phyloP scores from a whole-genome alignment of 2,113 vertebrate genomes.

The Chascanopsetta lugubris region DNA sequence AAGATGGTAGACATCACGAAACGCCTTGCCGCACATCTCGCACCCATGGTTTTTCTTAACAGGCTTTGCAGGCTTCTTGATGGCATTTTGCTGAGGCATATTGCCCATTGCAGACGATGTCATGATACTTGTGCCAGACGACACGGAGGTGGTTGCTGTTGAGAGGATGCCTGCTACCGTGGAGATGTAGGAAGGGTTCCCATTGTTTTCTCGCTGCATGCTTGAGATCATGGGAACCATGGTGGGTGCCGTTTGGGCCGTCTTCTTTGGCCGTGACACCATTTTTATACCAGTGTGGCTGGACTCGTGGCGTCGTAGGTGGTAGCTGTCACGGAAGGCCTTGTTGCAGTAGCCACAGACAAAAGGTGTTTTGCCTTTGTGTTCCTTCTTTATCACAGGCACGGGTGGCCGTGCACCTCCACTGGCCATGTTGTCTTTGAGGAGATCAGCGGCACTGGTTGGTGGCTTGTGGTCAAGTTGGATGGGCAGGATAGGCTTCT shows the following conservation, averaged over 20 bases:
- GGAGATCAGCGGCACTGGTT: conserved; percentile 88
- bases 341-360: conserved; percentile 99
- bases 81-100: conserved; percentile 81
- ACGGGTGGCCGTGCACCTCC: conserved; percentile 77
- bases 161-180: conserved; percentile 95
- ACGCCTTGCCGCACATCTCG: conserved; percentile 99
- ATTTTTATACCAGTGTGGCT: conserved; percentile 99
- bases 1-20: conserved; percentile 98
- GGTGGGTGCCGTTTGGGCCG: conserved; percentile 88
- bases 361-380: conserved; percentile 96
- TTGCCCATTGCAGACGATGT: conserved; percentile 72
- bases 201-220: conserved; percentile 91
- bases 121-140: conserved; percentile 82
- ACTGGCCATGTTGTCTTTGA: conserved; percentile 88
- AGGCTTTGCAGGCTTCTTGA: conserved; percentile 95
- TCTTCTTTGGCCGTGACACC: conserved; percentile 98
- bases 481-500: conserved; percentile 97
- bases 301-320: conserved; percentile 97
- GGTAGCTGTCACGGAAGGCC: conserved; percentile 99
- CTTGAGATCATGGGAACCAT: conserved; percentile 95
- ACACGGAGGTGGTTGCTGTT: conserved; percentile 94
- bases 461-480: conserved; percentile 94
- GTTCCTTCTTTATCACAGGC: conserved; percentile 95
- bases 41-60: conserved; percentile 99
- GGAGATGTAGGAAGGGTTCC: conserved; percentile 90